Conservation (phyloP, 2,113 vertebrate species). For the Xerus inauris region DNA sequence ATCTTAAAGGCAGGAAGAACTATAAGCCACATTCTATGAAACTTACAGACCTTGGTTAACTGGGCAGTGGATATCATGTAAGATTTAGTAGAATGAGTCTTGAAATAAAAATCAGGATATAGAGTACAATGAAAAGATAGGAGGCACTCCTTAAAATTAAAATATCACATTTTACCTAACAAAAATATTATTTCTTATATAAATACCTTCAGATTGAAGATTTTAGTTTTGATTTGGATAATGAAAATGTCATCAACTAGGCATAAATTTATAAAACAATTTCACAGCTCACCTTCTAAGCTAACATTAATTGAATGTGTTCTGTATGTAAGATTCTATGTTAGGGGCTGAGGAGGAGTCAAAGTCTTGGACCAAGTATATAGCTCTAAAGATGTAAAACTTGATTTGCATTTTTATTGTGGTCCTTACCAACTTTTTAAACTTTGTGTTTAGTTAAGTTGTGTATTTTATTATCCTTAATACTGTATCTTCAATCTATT, state of each 20-base stretch:
- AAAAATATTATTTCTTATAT: slow-evolving; percentile 20
- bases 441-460: not conserved
- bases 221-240: slow-evolving; percentile 29
- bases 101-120: slow-evolving; percentile 52
- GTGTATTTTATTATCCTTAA: not conserved
- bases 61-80: not conserved
- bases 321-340: not conserved
- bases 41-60: not conserved
- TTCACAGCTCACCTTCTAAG: slow-evolving; percentile 24
- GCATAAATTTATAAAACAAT: not conserved
- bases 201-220: slow-evolving; percentile 40
- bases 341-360: not conserved
- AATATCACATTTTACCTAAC: not conserved
- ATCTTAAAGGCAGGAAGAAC: not conserved
- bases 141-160: not conserved
- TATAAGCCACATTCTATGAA: not conserved
- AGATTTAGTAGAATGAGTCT: not conserved
- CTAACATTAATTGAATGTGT: not conserved
- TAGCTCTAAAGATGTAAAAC: not conserved
- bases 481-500: not conserved
- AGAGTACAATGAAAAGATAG: slow-evolving; percentile 11
- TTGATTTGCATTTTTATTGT: not conserved
- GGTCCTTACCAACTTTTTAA: not conserved
- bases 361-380: not conserved
- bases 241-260: slow-evolving; percentile 27